Conservation (phyloP, 92 coral and sea anemone genomes). For the Siderastrea siderea region DNA sequence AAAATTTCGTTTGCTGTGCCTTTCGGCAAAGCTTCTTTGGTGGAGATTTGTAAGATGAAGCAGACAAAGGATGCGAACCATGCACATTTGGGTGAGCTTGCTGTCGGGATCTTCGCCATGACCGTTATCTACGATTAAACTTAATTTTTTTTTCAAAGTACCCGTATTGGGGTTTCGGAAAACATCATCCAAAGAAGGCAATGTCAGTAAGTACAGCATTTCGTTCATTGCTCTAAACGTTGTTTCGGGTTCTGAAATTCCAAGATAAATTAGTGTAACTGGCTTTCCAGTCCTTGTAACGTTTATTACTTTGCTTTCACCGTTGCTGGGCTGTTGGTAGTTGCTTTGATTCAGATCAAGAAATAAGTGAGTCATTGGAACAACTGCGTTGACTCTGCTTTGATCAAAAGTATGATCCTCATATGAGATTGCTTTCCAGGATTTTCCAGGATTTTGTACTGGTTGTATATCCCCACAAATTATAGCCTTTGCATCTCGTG, state of each 20-base stretch:
- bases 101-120: slow-evolving; percentile 75
- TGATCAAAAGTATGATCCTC: slow-evolving; percentile 68
- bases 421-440: slow-evolving; percentile 20
- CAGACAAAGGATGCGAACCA: slow-evolving; percentile 51
- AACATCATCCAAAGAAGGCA: slow-evolving; percentile 50
- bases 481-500: slow-evolving; percentile 56
- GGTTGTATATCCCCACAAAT: slow-evolving; percentile 33
- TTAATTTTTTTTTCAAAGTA: slow-evolving; percentile 28
- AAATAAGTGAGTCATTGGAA: slow-evolving; percentile 67
- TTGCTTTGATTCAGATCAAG: slow-evolving; percentile 16
- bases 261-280: slow-evolving; percentile 54
- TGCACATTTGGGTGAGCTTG: slow-evolving; percentile 68
- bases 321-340: not conserved
- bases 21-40: slow-evolving; percentile 67
- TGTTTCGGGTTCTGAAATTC: slow-evolving; percentile 59
- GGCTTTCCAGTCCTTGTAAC: slow-evolving; percentile 66
- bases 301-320: not conserved
- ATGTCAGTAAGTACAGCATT: slow-evolving; percentile 49
- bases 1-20: slow-evolving; percentile 78
- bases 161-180: slow-evolving; percentile 62
- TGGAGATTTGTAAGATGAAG: slow-evolving; percentile 38
- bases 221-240: slow-evolving; percentile 75
- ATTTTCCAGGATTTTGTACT: slow-evolving; percentile 38
- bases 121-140: slow-evolving; percentile 70
- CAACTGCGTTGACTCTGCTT: slow-evolving; percentile 57